Evolutionary conservation across 2,113 vertebrate genomes (phyloP), one percentile per base, ranked within the genome.

Genomic region (Siniperca knerii): DNA sequence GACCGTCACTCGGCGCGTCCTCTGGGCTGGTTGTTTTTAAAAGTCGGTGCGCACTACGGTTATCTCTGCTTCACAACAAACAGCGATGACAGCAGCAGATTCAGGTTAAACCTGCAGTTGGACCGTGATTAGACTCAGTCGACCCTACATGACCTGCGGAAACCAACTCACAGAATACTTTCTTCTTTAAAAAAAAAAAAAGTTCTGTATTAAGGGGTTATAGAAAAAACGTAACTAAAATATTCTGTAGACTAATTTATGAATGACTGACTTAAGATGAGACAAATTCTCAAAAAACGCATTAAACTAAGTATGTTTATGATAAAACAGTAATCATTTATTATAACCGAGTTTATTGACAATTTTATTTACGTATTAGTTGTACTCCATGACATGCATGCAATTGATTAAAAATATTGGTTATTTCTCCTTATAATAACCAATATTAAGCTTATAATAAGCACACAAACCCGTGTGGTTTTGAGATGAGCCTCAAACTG

Each of bases 61-160:
- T 85, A 79, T 89, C 77, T 77, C 11, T 21, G 52, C 72, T 77
- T 0, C 35, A 50, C 71, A 84, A 87, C 72, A 75, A 54, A 50
- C 85, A 33, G 77, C 67, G 81, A 52, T 81, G 79, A 82, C 85
- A 90, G 75, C 73, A 48, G 81, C 78, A 76, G 78, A 78, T 77
- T 57, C 42, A 7, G 44, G 15, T 15, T 42, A 18, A 79, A 82
- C 58, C 52, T 64, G 50, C 44, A 40, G 52, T 6, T 48, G 29
- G 15, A 46, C 82, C 60, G 79, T 77, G 81, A 84, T 90, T 77
- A 81, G 64, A 78, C 70, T 37, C 61, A 8, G 21, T 20, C 44
- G 42, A 71, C 68, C 55, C 33, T 2, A 10, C 40, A 21, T 55
- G 57, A 80, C 73, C 77, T 35, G 33, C 66, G 18, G 55, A 25